Base-by-base conservation (phyloP, 2,888 invertebrate species). In the Sarcophaga carnaria region DNA sequence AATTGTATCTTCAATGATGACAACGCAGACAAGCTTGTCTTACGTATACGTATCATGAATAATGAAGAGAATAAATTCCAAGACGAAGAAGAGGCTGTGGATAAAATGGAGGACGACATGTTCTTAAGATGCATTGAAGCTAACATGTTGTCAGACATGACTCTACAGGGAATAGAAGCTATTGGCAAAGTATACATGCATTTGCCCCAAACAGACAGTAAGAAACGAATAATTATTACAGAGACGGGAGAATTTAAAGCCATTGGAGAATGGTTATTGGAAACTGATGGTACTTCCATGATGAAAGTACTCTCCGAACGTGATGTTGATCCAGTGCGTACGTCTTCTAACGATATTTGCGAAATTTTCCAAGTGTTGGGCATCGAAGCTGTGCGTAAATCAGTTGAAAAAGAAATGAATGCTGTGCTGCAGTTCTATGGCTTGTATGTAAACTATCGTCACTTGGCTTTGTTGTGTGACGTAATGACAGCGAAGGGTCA, bases 401-500 rank as follows among this genome's bases (percentile, higher is more conserved):
- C 99, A 0, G 99, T 99, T 0, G 99, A 99, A 93, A 98, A 99
- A 91, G 99, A 99, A 95, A 99, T 99, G 99, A 99, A 99, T 92
- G 98, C 99, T 91, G 99, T 99, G 74, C 95, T 99, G 92, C 98
- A 99, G 93, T 99, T 99, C 95, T 99, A 99, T 93, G 99, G 99
- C 90, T 96, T 99, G 70, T 99, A 99, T 95, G 99, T 99, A 92
- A 99, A 99, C 95, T 99, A 99, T 93, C 97, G 99, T 63, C 99
- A 99, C 94, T 96, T 99, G 94, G 99, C 99, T 37, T 95, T 99
- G 94, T 96, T 99, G 92, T 99, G 99, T 94, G 99, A 99, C 94
- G 99, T 99, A 4, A 99, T 99, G 99, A 99, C 99, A 3, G 99
- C 99, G 27, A 99, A 99, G 94, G 99, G 99, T 93, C 99, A 99